phyloP scores from a whole-genome alignment of 2,113 vertebrate genomes.

The Telmatochromis bifrenatus region DNA sequence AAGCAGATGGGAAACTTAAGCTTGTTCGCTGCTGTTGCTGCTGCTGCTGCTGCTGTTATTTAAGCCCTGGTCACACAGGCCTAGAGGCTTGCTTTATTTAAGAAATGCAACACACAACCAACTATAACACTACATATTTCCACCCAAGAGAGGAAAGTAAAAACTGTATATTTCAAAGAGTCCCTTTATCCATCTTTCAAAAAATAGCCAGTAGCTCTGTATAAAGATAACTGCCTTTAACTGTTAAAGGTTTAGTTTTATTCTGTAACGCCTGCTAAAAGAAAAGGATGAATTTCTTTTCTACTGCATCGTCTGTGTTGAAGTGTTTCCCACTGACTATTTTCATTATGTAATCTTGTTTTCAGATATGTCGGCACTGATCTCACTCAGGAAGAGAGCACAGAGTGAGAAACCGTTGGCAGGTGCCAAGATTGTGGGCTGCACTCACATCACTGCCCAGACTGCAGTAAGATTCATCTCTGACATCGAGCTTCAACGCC shows the following conservation, averaged over 20 bases:
- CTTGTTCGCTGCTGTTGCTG: background rate
- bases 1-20: background rate
- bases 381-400: constrained; percentile 95
- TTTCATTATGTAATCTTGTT: background rate
- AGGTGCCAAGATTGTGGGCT: constrained; percentile 96
- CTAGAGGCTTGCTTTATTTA: background rate
- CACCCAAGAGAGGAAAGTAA: background rate
- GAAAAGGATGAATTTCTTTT: background rate
- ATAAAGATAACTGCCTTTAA: background rate
- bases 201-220: background rate
- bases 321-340: background rate
- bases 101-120: background rate
- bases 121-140: background rate
- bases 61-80: background rate
- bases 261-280: background rate
- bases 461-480: constrained; percentile 80
- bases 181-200: background rate
- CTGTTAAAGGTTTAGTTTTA: background rate
- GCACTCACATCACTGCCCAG: constrained; percentile 98
- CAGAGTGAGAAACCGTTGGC: constrained; percentile 97
- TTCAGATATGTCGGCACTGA: constrained; percentile 95
- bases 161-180: background rate
- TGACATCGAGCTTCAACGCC: background rate
- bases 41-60: background rate
- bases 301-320: background rate